Base-by-base conservation (phyloP, 1,140 invertebrate species). In the Monomorium pharaonis region DNA sequence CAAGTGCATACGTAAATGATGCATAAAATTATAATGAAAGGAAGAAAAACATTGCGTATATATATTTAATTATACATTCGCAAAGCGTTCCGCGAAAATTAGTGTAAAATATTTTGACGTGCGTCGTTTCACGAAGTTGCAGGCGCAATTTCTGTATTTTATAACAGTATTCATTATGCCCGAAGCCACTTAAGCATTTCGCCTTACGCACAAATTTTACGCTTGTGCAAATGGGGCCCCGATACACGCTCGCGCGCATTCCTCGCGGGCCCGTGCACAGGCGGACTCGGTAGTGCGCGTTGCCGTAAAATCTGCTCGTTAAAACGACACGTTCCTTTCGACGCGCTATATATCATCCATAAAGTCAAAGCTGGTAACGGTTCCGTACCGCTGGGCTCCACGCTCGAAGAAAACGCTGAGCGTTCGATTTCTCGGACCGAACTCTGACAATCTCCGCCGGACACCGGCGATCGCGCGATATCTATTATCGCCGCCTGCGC, bases 231-330 rank as follows among this genome's bases (percentile, higher is more conserved):
- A 44, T 54, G 42, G 44, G 54, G 37, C 24, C 33, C 65, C n/a
- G n/a, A 69, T 27, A 51, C 27, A 27, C 44, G 12, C 24, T 37
- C 51, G 24, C 47, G 2, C 37, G n/a, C n/a, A n/a, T n/a, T 51
- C 10, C 67, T 44, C 24, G 65, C 33, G 65, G 24, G 33, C 30
- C 30, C 12, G 27, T 18, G n/a, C n/a, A 70, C 24, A 24, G n/a
- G 21, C 30, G 33, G 65, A 27, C 77, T 84, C 56, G 56, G 81
- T 75, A 84, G 81, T 84, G 81, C 72, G 47, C 56, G 24, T 63
- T 77, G 44, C 81, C 81, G 74, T 84, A 84, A 84, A 84, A 84
- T 84, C 14, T 65, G 72, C 81, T 84, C 81, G 81, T 84, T 84
- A 84, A 77, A 77, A 84, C 81, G 81, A 75, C 70, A 54, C 81